Conservation (phyloP, 2,797 vertebrate species). For the Alectoris magna region DNA sequence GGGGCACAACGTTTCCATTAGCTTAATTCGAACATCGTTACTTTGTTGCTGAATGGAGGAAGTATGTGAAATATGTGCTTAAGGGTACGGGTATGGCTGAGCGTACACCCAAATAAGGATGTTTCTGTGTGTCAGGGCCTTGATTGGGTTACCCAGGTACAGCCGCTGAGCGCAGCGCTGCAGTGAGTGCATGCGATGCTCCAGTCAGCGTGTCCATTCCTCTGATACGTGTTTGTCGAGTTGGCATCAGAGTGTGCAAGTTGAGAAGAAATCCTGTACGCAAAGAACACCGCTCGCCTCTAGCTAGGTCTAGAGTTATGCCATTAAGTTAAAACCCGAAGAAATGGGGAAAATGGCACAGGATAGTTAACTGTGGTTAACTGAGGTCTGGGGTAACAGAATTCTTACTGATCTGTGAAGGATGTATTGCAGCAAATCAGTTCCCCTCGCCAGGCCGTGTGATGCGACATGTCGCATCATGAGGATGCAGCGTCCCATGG, state of each 20-base stretch:
- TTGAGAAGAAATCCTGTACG: neutral
- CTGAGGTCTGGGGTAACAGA: neutral
- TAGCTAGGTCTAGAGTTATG: neutral
- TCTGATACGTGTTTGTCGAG: neutral
- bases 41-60: neutral
- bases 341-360: neutral
- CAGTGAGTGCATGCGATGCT: neutral
- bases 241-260: neutral
- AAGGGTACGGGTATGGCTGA: neutral
- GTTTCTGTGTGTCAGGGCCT: neutral
- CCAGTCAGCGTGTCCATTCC: neutral
- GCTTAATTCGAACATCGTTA: neutral
- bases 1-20: neutral
- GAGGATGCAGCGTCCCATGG: too few species aligned
- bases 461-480: too few species aligned
- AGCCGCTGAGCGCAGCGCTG: rapidly evolving
- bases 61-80: neutral
- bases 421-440: neutral
- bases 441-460: neutral
- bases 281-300: neutral
- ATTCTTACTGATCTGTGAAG: neutral
- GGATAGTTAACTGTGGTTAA: neutral
- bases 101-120: rapidly evolving
- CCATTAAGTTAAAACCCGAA: neutral
- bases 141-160: neutral